Conservation (phyloP, 2,797 vertebrate genomes). For the Delichon dasypus region DNA sequence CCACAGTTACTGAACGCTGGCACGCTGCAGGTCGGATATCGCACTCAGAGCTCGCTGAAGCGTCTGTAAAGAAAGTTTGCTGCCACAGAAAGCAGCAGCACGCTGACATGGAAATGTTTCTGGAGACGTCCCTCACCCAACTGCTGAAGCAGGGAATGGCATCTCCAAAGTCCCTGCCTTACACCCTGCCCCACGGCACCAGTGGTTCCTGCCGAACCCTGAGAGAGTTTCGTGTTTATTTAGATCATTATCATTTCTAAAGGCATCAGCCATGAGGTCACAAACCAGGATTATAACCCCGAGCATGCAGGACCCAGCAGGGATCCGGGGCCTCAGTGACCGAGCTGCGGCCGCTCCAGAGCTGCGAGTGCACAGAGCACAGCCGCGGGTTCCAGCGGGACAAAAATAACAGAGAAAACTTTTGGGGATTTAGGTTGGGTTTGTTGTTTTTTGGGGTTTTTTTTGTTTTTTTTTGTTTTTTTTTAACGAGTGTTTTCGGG, state of each 20-base stretch:
- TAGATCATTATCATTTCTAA: background rate
- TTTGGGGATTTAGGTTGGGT: rapidly evolving
- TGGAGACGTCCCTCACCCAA: background rate
- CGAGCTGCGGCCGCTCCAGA: background rate
- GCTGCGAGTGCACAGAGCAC: background rate
- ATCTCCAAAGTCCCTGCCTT: background rate
- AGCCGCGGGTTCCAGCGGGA: background rate
- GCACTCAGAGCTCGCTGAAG: background rate
- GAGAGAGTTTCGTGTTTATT: background rate
- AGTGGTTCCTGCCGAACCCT: background rate
- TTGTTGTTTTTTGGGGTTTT: too few species aligned
- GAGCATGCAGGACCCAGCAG: background rate
- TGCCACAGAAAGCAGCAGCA: background rate
- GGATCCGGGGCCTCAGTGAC: background rate
- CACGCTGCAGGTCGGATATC: background rate
- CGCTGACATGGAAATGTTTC: background rate
- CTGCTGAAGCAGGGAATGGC: background rate
- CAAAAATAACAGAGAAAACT: background rate
- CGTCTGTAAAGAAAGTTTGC: conserved; percentile 2
- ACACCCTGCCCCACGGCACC: background rate
- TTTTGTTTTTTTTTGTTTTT: too few species aligned
- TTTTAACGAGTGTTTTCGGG: too few species aligned
- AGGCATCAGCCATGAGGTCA: conserved; percentile 38
- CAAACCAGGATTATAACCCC: background rate
- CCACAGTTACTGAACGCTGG: background rate